phyloP scores from a whole-genome alignment of 1,140 invertebrate genomes.

The Diorhabda sublineata region DNA sequence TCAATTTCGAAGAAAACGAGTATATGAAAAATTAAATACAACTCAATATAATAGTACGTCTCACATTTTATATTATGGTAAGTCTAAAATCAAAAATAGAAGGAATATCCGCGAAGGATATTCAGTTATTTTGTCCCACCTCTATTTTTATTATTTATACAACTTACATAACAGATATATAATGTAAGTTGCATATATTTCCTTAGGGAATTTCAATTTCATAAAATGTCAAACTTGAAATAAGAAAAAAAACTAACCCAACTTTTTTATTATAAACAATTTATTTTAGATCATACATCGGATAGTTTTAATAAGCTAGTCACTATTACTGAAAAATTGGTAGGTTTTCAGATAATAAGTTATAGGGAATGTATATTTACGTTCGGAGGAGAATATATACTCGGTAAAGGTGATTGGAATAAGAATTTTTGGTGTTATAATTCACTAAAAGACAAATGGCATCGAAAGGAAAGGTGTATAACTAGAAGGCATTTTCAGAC shows the following conservation, averaged over 20 bases:
- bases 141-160: too few species aligned
- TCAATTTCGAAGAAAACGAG: not conserved
- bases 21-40: constrained; percentile 3
- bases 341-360: constrained; percentile 32
- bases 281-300: constrained; percentile 16
- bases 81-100: constrained; percentile 3
- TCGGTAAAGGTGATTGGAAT: constrained; percentile 39
- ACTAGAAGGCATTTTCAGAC: constrained; percentile 39
- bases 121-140: too few species aligned
- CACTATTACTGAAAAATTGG: constrained; percentile 22
- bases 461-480: constrained; percentile 30
- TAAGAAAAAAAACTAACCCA: too few species aligned
- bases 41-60: not conserved
- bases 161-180: too few species aligned
- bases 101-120: too few species aligned
- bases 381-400: constrained; percentile 38
- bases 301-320: constrained; percentile 21
- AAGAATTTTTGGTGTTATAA: constrained; percentile 37
- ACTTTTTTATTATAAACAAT: too few species aligned
- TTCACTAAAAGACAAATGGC: constrained; percentile 35
- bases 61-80: constrained; percentile 20
- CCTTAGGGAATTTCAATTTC: too few species aligned
- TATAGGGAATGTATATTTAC: constrained; percentile 40
- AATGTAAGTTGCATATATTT: too few species aligned
- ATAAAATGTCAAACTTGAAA: too few species aligned